Evolutionary conservation across 2,113 vertebrate genomes (phyloP).

Genomic region (Phasianus colchicus): DNA sequence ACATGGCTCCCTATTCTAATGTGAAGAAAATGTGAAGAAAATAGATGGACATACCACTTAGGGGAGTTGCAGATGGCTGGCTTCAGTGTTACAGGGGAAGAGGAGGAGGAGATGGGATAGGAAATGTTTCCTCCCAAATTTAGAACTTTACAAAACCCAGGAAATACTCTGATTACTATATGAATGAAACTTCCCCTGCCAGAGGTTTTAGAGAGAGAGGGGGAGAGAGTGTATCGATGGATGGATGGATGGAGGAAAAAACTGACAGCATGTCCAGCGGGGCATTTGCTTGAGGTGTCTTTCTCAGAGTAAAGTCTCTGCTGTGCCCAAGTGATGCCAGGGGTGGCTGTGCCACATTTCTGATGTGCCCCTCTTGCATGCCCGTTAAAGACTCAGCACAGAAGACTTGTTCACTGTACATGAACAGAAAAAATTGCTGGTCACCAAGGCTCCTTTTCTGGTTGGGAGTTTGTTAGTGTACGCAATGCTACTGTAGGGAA

Average conservation of each 20-base stretch:
- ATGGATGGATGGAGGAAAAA: neutral
- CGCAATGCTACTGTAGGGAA: neutral
- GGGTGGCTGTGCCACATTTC: neutral
- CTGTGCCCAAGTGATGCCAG: neutral
- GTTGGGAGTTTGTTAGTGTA: neutral
- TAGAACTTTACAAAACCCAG: neutral
- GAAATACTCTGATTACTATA: neutral
- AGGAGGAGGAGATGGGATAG: neutral
- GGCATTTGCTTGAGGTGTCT: neutral
- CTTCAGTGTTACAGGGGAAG: neutral
- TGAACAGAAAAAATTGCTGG: neutral
- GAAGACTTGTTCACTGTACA: neutral
- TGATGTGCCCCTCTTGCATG: neutral
- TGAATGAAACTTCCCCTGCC: neutral
- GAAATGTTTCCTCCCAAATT: neutral
- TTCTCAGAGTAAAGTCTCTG: neutral
- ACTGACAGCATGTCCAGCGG: rapidly evolving
- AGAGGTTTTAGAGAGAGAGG: neutral
- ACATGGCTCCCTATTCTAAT: neutral
- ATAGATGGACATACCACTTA: too few relatives aligned
- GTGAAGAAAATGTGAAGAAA: neutral
- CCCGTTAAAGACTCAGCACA: neutral
- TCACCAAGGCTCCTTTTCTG: neutral
- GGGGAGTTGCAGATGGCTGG: neutral
- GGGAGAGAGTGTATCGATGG: too few relatives aligned